Evolutionary conservation across 2,113 vertebrate species (phyloP), one percentile per base, ranked within the genome.

Genomic region (Rhagologus leucostigma): DNA sequence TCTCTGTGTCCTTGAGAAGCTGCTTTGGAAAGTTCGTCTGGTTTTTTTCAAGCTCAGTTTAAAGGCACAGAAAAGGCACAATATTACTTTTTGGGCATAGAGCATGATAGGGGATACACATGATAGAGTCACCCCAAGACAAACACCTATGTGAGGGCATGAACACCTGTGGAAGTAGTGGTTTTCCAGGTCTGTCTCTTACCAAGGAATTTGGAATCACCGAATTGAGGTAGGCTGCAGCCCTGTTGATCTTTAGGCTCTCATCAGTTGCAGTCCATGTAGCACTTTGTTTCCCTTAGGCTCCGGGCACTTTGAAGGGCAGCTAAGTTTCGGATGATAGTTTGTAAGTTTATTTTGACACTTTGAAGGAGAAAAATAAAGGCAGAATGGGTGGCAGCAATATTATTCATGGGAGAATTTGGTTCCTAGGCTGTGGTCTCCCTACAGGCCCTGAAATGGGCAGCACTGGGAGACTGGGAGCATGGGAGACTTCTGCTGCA

Each of bases 181-280:
- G 26, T 37, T 85, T 56, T 75, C 67, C 19, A 15, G 20, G 11
- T 59, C 46, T 70, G 5, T 19, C 57, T 53, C 67, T 29, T 67
- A n/a, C 26, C 32, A 39, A 49, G 47, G 71, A 57, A 44, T 62
- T 30, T 76, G 67, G 76, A 75, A 64, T 33, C 42, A 30, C 47
- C 46, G 32, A 49, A 46, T 4, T 4, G 14, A 63, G 52, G 47
- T 10, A 46, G 62, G 42, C 5, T 63, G 27, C 22, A 67, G 37
- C 21, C 22, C 39, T 53, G 21, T 18, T 67, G 35, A 56, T 53
- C 32, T 85, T 46, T 10, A 68, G 47, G 32, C 14, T 76, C 18
- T 41, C 22, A 16, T 49, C 2, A 2, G 3, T 13, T 71, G 22
- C 42, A 63, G 32, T 12, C 52, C 24, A 32, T 0, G 0, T n/a